phyloP scores from a whole-genome alignment of 2,888 invertebrate genomes.

The Drosophila gaucha region DNA sequence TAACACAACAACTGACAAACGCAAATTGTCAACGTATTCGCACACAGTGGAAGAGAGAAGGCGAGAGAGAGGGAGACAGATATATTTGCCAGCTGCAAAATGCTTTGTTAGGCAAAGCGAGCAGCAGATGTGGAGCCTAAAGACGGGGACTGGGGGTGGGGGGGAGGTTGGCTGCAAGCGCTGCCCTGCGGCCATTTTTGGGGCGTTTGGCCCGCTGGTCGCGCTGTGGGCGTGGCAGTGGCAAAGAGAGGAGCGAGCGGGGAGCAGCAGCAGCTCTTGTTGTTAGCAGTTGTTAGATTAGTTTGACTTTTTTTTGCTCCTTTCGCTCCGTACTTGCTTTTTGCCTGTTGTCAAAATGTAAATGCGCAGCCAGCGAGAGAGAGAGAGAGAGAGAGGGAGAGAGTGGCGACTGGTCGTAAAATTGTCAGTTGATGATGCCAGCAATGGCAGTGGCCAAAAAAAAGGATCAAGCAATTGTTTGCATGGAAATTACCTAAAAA shows the following conservation, averaged over 20 bases:
- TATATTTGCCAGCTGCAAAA: constrained; percentile 73
- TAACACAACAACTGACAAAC: constrained; percentile 81
- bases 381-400: neutral
- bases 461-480: constrained; percentile 66
- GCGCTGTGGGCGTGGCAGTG: constrained; percentile 31
- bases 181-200: constrained; percentile 55
- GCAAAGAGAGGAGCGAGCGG: no score
- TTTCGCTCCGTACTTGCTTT: constrained; percentile 32
- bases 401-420: constrained; percentile 28
- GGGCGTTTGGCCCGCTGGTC: constrained; percentile 33
- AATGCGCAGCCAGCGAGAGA: constrained; percentile 53
- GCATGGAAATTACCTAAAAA: constrained; percentile 66
- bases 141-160: no score
- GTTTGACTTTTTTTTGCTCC: constrained; percentile 65
- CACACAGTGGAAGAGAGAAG: constrained; percentile 9
- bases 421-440: constrained; percentile 73
- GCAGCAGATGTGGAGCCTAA: constrained; percentile 1
- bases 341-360: constrained; percentile 69
- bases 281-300: constrained; percentile 79
- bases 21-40: constrained; percentile 75
- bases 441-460: constrained; percentile 13
- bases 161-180: constrained; percentile 7
- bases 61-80: constrained; percentile 9
- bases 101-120: constrained; percentile 70
- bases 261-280: constrained; percentile 44